These are phyloP conservation scores for Agrilus mali DNA, from an alignment of 2,888 invertebrate genomes.

Conservation along the genomic window DNA sequence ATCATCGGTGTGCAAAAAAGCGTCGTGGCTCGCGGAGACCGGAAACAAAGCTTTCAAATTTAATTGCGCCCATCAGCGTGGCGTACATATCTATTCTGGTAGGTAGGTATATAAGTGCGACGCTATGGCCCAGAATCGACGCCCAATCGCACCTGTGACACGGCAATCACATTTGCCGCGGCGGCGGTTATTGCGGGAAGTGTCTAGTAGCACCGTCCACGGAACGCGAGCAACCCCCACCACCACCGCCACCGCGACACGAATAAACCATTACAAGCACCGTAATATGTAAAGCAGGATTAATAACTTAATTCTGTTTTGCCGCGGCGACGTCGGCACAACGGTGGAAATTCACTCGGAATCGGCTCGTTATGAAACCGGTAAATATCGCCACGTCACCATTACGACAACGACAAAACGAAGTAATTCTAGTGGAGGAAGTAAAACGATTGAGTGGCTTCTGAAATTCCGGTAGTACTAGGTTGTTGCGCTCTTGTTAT, in stretches of 20 bases:
- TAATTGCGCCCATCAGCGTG: too few species aligned
- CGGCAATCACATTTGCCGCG: constrained; percentile 26
- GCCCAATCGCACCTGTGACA: constrained; percentile 14
- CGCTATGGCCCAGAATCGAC: not conserved
- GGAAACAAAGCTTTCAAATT: too few species aligned
- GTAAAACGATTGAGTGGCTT: too few species aligned
- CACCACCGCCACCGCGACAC: constrained; percentile 15
- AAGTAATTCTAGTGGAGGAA: too few species aligned
- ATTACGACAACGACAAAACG: constrained; percentile 7
- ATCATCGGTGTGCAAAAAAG: too few species aligned
- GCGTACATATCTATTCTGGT: too few species aligned
- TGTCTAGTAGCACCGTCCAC: constrained; percentile 8
- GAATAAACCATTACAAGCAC: constrained; percentile 24
- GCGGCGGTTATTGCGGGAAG: constrained; percentile 22
- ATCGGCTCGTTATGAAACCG: constrained; percentile 11
- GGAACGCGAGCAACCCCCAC: constrained; percentile 7
- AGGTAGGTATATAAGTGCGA: too few species aligned
- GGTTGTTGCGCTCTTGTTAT: too few species aligned
- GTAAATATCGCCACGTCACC: constrained; percentile 15
- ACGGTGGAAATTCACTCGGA: constrained; percentile 10
- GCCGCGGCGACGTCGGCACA: too few species aligned
- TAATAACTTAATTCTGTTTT: constrained; percentile 24
- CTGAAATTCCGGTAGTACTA: too few species aligned
- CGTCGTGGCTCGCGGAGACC: too few species aligned
- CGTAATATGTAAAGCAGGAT: constrained; percentile 24